Evolutionary conservation across 1,140 invertebrate species (phyloP), one percentile per base, ranked within the genome.

Genomic region (Maconellicoccus hirsutus): DNA sequence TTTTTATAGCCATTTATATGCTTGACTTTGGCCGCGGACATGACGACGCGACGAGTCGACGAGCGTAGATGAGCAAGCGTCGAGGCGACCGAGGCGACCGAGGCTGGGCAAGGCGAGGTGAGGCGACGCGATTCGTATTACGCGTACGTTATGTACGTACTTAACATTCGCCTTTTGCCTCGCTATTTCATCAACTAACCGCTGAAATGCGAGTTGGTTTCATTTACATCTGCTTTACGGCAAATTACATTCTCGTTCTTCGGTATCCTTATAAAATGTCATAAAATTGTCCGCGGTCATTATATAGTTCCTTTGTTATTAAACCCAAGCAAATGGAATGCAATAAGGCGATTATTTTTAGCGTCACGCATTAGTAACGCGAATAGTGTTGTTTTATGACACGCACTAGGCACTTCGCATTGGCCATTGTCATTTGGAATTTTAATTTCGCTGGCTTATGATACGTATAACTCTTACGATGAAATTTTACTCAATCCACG

Each of bases 161-260:
- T 19, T 33, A 33, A 19, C n/a, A 16, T 52, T 52, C 10, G 42
- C n/a, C 42, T 19, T 14, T 38, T 38, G 33, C 14, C 42, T 19
- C 42, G 42, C 42, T 52, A 52, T 52, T 52, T 52, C 42, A 52
- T 52, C 42, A 52, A 52, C 42, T 52, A 52, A 52, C 42, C 42
- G n/a, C 42, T 52, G n/a, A 52, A 52, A 52, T 52, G 42, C 42
- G 42, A 52, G 42, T 52, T 52, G 42, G 42, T 52, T 52, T 52
- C 42, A 52, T 52, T 52, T 52, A 52, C 42, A 52, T 52, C 42
- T 52, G 42, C 42, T 52, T 52, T 52, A 52, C 42, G 10, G 42
- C 42, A 19, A 52, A 52, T 52, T 52, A 52, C 42, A 52, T 52
- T 52, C 42, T 52, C 42, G 42, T 52, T 19, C 42, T 52, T 52